Evolutionary conservation across 2,797 vertebrate species (phyloP).

Genomic region (Gymnodraco acuticeps): DNA sequence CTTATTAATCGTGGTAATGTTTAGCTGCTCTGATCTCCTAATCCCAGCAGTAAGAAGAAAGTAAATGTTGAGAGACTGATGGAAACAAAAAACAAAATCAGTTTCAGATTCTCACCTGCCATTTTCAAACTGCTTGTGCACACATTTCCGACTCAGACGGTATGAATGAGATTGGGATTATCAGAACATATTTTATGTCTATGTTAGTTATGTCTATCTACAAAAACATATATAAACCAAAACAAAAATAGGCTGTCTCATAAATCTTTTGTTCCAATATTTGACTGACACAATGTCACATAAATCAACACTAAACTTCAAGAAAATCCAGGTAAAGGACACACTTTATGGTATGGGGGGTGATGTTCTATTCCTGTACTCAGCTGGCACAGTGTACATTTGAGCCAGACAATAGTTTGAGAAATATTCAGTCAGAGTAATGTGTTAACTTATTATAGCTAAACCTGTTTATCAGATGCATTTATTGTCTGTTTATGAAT

Average conservation of each 20-base stretch:
- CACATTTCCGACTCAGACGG: neutral
- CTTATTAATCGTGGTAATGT: neutral
- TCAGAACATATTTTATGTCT: neutral
- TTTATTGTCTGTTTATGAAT: neutral
- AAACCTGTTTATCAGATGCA: neutral
- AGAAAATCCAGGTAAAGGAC: neutral
- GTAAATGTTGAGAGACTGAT: slow-evolving; percentile 5
- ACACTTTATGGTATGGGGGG: slow-evolving; percentile 30
- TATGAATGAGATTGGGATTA: too few species aligned
- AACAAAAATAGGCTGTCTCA: neutral
- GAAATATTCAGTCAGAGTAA: neutral
- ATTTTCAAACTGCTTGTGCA: slow-evolving; percentile 12
- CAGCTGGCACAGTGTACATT: slow-evolving; percentile 48
- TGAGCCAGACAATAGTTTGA: slow-evolving; percentile 18
- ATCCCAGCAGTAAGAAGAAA: neutral
- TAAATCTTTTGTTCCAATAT: neutral
- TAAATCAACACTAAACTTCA: neutral
- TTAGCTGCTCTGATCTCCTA: neutral
- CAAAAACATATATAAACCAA: neutral
- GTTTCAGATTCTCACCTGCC: slow-evolving; percentile 7
- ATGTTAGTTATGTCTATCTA: neutral
- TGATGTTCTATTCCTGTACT: slow-evolving; percentile 63
- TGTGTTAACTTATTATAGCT: neutral
- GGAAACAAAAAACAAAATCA: slow-evolving; percentile 3
- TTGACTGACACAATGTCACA: neutral